Evolutionary conservation across 2,888 invertebrate genomes (phyloP), one percentile per base, ranked within the genome.

Genomic region (Bimastos eiseni): DNA sequence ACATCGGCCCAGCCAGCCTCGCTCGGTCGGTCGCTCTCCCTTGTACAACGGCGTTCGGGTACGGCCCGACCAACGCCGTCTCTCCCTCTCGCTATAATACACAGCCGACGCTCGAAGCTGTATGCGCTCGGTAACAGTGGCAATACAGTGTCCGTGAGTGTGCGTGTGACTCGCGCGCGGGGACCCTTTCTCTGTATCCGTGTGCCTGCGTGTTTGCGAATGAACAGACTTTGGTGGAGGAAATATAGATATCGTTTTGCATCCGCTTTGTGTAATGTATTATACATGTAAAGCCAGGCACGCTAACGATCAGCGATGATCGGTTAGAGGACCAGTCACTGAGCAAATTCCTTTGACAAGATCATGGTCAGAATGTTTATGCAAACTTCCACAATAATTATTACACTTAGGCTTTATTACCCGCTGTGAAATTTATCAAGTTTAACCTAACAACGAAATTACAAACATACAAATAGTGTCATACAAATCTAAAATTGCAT

Each of bases 161-260:
- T 37, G 38, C 86, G 90, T 83, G 38, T 55, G 36, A 90, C 55
- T 44, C 44, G 34, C 33, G n/a, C 49, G 90, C 49, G 70, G 33
- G 55, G 37, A 36, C 90, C 37, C n/a, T 44, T 19, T 33, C n/a
- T n/a, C n/a, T 70, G 90, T 90, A 70, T 55, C 55, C 44, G 90
- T 70, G 90, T 90, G 90, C 70, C 55, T 90, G 90, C 24, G 70
- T 90, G 90, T 90, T 49, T 89, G 89, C 55, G 34, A 41, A 41
- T 49, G 55, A 15, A 55, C 36, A 55, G 89, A 37, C 33, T 21
- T n/a, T 90, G 34, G 36, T 86, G 36, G 36, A 86, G 86, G 86
- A 86, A 86, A 86, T 86, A 86, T 86, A 37, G 37, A 86, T 86
- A 86, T 86, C 86, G 86, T 33, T 70, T 86, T 86, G 86, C 86